Base-by-base conservation (phyloP, 1,140 invertebrate genomes). In the Drosophila equinoxialis region DNA sequence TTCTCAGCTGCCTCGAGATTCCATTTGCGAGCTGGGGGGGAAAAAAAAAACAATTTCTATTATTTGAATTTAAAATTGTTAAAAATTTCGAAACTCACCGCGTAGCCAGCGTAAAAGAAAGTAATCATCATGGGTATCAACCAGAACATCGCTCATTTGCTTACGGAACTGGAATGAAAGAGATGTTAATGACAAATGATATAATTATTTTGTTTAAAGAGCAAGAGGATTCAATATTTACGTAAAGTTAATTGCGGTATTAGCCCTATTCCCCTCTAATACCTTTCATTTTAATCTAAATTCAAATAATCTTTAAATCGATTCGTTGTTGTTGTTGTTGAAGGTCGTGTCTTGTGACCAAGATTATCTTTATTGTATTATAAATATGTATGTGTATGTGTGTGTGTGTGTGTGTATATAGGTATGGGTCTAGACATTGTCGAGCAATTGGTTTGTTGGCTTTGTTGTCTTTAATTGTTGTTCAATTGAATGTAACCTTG, bases 81-180 rank as follows among this genome's bases (percentile, higher is more conserved):
- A 42, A 13, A 3, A 13, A 13, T 13, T 39, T 39, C n/a, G 10
- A 13, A 23, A 77, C 82, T 93, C 94, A 97, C 96, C 97, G 94
- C 95, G 92, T 0, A 98, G 93, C 96, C 96, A 97, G 74, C 96
- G 93, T 2, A 97, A 85, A 14, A 97, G 93, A 91, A 95, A 97
- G 72, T 95, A 94, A 84, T 97, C 96, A 92, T 97, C 95, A 76
- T 96, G 95, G 66, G 96, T 94, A 1, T 95, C 94, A 71, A 95
- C 94, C 66, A 95, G 83, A 41, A 95, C 91, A 91, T 96, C 95
- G 70, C 93, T 92, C 17, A 96, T 94, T 72, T 92, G 94, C 42
- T 94, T 93, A 63, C 95, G 94, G 78, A 97, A 95, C 96, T 97
- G 94, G 60, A 65, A 37, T 8, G 37, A 20, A 54, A 26, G 41